A percentile compares a stretch with the other conserved stretches of the same genome.
These are phyloP conservation scores for Alfaro cultratus DNA, from an alignment of 2,797 vertebrate genomes.

Conservation along the genomic window DNA sequence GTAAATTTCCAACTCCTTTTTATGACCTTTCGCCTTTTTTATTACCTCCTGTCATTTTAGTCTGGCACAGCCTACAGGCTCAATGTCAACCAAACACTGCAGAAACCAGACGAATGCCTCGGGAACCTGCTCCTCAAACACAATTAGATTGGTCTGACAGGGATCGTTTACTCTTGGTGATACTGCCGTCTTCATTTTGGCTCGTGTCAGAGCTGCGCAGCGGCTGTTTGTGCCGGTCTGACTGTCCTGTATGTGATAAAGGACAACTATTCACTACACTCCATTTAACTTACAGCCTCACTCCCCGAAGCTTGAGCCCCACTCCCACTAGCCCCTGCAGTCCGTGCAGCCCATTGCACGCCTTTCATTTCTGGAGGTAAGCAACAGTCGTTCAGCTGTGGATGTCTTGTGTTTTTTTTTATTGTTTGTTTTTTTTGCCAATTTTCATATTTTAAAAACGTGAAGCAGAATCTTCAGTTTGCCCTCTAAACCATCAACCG, in stretches of 20 bases:
- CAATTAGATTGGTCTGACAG: slow-evolving; percentile 33
- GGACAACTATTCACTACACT: slow-evolving; percentile 75
- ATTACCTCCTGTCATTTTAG: slow-evolving; percentile 6
- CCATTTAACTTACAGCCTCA: slow-evolving; percentile 99
- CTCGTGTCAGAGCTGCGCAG: slow-evolving; percentile 24
- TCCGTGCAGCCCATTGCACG: slow-evolving; percentile 98
- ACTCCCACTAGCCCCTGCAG: slow-evolving; percentile 99
- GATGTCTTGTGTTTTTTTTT: slow-evolving; percentile 35
- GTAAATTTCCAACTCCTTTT: slow-evolving; percentile 19
- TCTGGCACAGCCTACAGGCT: neutral
- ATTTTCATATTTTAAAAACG: slow-evolving; percentile 25
- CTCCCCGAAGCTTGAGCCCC: slow-evolving; percentile 98
- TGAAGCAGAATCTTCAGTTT: neutral
- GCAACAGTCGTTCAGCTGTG: slow-evolving; percentile 76
- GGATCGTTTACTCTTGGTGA: slow-evolving; percentile 41
- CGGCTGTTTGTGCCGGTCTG: neutral
- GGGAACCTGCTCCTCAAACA: slow-evolving; percentile 46
- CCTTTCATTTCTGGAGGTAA: slow-evolving; percentile 99
- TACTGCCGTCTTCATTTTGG: slow-evolving; percentile 64
- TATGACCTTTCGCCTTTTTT: neutral
- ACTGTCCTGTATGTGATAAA: slow-evolving; percentile 58
- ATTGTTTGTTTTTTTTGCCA: slow-evolving; percentile 12
- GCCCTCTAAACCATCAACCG: slow-evolving; percentile 41
- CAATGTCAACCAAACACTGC: slow-evolving; percentile 15
- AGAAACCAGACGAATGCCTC: slow-evolving; percentile 44